Percentiles rank a stretch among this genome's conserved stretches.
These are phyloP conservation scores for Drosophila anomelani DNA, from an alignment of 2,888 invertebrate species.

Conservation along the genomic window DNA sequence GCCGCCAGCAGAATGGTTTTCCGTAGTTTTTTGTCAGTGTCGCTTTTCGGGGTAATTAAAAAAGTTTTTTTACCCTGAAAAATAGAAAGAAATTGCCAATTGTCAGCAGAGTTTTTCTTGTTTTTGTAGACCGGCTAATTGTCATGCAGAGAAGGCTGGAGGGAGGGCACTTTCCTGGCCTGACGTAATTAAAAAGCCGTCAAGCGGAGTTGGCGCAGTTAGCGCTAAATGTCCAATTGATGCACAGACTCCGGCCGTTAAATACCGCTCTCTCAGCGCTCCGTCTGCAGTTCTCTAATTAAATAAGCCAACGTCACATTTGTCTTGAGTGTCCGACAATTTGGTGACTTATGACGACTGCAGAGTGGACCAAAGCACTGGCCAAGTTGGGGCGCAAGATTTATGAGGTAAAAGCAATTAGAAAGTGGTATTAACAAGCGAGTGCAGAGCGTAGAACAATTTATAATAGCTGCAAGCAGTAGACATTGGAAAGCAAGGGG, in stretches of 20 bases:
- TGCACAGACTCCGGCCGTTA: slow-evolving; percentile 68
- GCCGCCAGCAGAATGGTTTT: slow-evolving; percentile 31
- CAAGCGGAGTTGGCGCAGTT: slow-evolving; percentile 57
- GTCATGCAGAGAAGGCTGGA: slow-evolving; percentile 32
- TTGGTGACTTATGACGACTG: slow-evolving; percentile 78
- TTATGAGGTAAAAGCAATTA: slow-evolving; percentile 79
- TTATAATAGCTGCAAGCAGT: slow-evolving; percentile 58
- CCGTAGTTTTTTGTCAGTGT: slow-evolving; percentile 27
- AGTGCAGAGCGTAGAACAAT: slow-evolving; percentile 58
- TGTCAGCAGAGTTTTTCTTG: slow-evolving; percentile 42
- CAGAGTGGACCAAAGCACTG: slow-evolving; percentile 43
- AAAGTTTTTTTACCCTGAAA: slow-evolving; percentile 65
- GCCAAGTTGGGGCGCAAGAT: slow-evolving; percentile 57
- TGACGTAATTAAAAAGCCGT: slow-evolving; percentile 78
- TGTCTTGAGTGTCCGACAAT: slow-evolving; percentile 75
- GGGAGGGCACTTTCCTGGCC: slow-evolving; percentile 47
- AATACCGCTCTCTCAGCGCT: slow-evolving; percentile 52
- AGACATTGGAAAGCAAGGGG: background rate
- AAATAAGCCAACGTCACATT: slow-evolving; percentile 76
- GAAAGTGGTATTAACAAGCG: slow-evolving; percentile 76
- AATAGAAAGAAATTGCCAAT: slow-evolving; percentile 50
- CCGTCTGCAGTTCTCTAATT: slow-evolving; percentile 69
- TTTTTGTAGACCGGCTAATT: slow-evolving; percentile 42
- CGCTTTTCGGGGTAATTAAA: slow-evolving; percentile 67
- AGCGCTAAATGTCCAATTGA: slow-evolving; percentile 73